These are phyloP conservation scores for Drosophila ezoana DNA, from an alignment of 2,888 invertebrate species.

Conservation along the genomic window DNA sequence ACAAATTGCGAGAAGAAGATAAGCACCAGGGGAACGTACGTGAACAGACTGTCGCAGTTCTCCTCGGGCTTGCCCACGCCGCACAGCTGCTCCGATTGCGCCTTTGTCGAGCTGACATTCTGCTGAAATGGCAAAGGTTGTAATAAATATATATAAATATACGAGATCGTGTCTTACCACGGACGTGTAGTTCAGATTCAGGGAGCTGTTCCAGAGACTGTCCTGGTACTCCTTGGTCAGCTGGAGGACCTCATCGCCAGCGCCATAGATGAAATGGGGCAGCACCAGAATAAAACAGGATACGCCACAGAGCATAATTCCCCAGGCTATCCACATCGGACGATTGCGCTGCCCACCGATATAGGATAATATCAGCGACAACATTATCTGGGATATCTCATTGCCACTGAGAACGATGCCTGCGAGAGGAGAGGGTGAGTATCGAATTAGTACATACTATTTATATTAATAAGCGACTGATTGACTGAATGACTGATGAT, in stretches of 20 bases:
- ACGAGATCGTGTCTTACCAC: conserved; percentile 60
- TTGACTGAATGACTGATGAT: not conserved
- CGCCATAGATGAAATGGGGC: conserved; percentile 88
- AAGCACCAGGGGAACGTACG: conserved; percentile 86
- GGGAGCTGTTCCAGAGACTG: conserved; percentile 37
- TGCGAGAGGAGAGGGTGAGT: conserved; percentile 63
- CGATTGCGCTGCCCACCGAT: conserved; percentile 89
- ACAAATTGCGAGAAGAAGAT: conserved; percentile 89
- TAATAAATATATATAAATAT: not conserved
- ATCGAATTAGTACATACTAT: not conserved
- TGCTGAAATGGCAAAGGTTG: conserved; percentile 17
- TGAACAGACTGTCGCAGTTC: conserved; percentile 85
- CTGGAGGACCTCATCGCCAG: conserved; percentile 85
- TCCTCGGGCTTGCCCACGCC: conserved; percentile 75
- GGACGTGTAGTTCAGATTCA: conserved; percentile 51
- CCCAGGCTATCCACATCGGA: conserved; percentile 88
- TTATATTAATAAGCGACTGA: not conserved
- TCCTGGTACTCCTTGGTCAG: conserved; percentile 84
- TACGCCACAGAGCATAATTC: conserved; percentile 87
- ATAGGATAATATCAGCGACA: conserved; percentile 88
- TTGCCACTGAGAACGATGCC: conserved; percentile 89
- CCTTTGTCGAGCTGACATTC: conserved; percentile 55
- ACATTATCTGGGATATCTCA: conserved; percentile 89
- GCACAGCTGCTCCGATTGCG: conserved; percentile 75
- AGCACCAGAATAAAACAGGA: conserved; percentile 87